Percentiles rank a stretch among this genome's conserved stretches.
phyloP scores from a whole-genome alignment of 2,888 invertebrate genomes.

The Cheilosia grossa region DNA sequence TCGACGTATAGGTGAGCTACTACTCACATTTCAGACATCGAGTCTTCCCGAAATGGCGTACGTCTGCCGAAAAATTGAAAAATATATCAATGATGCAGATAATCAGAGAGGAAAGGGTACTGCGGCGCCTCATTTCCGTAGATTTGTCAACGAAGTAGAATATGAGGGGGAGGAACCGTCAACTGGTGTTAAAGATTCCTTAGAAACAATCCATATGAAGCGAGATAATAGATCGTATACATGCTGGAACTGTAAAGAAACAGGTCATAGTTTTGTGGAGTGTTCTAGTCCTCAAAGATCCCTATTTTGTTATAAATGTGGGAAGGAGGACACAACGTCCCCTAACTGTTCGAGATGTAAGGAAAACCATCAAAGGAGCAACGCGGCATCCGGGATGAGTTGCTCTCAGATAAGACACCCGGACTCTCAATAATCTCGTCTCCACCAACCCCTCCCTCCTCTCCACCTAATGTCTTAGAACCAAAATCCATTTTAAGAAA shows the following conservation, averaged over 20 bases:
- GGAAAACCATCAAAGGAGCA: slow-evolving; percentile 1
- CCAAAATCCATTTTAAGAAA: not conserved
- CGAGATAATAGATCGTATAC: not conserved
- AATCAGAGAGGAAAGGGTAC: not conserved
- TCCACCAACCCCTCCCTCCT: not conserved
- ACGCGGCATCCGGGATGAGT: not conserved
- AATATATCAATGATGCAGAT: not conserved
- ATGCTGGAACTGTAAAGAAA: too few species aligned
- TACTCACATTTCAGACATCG: slow-evolving; percentile 44
- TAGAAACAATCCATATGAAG: not conserved
- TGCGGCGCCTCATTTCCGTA: not conserved
- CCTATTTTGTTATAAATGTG: too few species aligned
- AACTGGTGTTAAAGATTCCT: not conserved
- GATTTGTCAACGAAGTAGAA: not conserved
- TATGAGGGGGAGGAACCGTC: not conserved
- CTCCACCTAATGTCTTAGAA: not conserved
- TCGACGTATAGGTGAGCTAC: slow-evolving; percentile 7
- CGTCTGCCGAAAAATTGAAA: not conserved
- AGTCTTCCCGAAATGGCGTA: slow-evolving; percentile 31
- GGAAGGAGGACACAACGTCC: too few species aligned
- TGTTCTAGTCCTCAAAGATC: too few species aligned
- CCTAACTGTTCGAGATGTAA: not conserved
- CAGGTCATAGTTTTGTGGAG: too few species aligned
- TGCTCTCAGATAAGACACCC: slow-evolving; percentile 1
- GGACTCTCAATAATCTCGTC: not conserved